Percentiles rank a stretch among this genome's conserved stretches.
These are phyloP conservation scores for Agrochola lota DNA, from an alignment of 2,888 invertebrate genomes.

Conservation along the genomic window DNA sequence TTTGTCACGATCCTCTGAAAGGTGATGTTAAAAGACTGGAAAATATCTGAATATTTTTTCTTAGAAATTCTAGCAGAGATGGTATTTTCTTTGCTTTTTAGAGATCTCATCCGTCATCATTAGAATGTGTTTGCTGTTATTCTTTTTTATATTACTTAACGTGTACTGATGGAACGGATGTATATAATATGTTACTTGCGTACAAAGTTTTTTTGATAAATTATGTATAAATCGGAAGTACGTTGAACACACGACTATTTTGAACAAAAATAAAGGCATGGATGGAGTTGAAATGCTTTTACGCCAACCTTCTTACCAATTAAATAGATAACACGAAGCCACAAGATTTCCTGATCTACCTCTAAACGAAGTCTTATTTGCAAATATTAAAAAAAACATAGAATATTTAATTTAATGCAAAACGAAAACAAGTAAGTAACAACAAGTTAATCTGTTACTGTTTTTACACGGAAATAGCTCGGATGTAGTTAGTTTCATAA, in stretches of 20 bases:
- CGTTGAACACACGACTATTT: not conserved
- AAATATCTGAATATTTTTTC: slow-evolving; percentile 52
- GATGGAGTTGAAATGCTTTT: not conserved
- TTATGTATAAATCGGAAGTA: not conserved
- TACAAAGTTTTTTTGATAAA: slow-evolving; percentile 3
- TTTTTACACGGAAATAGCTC: slow-evolving; percentile 11
- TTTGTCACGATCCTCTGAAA: slow-evolving; percentile 58
- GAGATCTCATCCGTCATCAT: slow-evolving; percentile 57
- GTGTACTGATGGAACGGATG: slow-evolving; percentile 1
- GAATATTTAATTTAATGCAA: slow-evolving; percentile 21
- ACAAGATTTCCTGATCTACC: not conserved
- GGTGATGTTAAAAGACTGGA: slow-evolving; percentile 57
- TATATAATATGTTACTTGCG: slow-evolving; percentile 15
- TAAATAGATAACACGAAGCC: not conserved
- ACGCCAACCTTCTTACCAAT: not conserved
- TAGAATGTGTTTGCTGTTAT: slow-evolving; percentile 43
- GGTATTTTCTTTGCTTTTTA: slow-evolving; percentile 24
- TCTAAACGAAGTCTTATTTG: slow-evolving; percentile 10
- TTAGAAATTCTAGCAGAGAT: slow-evolving; percentile 16
- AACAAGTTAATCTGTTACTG: slow-evolving; percentile 11
- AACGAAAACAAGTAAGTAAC: slow-evolving; percentile 1
- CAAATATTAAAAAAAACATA: slow-evolving; percentile 1
- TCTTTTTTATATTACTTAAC: slow-evolving; percentile 40
- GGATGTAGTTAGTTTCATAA: slow-evolving; percentile 29
- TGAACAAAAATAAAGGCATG: not conserved